Evolutionary conservation across 2,888 invertebrate genomes (phyloP).

Genomic region (Odiellus spinosus): DNA sequence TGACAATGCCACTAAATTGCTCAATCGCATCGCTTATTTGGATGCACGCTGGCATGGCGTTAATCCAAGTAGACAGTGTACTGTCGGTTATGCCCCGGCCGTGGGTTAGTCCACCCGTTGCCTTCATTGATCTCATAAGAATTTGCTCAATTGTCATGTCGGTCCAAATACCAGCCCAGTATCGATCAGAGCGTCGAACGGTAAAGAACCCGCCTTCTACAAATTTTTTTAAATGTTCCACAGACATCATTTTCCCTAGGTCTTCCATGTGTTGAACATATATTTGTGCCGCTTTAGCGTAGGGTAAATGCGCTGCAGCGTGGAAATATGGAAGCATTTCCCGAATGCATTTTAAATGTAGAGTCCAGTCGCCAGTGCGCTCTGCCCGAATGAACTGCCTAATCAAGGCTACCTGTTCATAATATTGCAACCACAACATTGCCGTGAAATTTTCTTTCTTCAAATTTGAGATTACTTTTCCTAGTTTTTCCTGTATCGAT

Average conservation of each 20-base stretch:
- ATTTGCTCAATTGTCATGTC: conserved; percentile 10
- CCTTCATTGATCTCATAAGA: conserved; percentile 6
- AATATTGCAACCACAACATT: conserved; percentile 3
- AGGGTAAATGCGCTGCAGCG: conserved; percentile 25
- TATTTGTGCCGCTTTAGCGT: conserved; percentile 26
- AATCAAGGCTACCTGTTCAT: neutral
- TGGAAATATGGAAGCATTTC: conserved; percentile 1
- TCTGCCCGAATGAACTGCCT: neutral
- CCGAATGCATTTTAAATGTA: neutral
- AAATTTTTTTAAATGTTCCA: neutral
- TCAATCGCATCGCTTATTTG: conserved; percentile 1
- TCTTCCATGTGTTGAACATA: conserved; percentile 30
- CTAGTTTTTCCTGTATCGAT: too few relatives aligned
- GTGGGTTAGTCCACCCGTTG: conserved; percentile 4
- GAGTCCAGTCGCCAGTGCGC: neutral
- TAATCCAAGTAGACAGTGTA: conserved; percentile 3
- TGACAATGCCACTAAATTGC: neutral
- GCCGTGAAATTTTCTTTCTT: neutral
- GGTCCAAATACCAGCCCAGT: conserved; percentile 7
- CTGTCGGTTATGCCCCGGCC: conserved; percentile 6
- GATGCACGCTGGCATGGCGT: neutral
- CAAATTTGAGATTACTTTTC: too few relatives aligned
- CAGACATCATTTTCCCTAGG: conserved; percentile 12
- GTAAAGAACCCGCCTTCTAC: neutral
- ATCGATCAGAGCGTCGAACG: conserved; percentile 1